phyloP scores from a whole-genome alignment of 2,888 invertebrate species.

The Papilio gigon region DNA sequence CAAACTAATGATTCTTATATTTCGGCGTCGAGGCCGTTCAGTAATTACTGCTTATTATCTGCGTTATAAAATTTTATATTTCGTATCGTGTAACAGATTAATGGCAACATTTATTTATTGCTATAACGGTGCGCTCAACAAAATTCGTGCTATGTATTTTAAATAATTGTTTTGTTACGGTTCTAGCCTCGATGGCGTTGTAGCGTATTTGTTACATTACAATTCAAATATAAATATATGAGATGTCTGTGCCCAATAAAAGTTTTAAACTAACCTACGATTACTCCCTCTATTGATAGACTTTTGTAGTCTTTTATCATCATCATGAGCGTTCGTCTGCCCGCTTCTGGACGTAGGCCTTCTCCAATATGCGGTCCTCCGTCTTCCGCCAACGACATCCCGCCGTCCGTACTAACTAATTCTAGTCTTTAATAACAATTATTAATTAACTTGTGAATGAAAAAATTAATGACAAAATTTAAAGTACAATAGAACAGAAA shows the following conservation, averaged over 20 bases:
- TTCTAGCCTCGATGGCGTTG: conserved; percentile 40
- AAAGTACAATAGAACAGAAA: not conserved
- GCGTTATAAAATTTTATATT: conserved; percentile 36
- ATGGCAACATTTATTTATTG: conserved; percentile 39
- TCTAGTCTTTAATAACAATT: too few relatives aligned
- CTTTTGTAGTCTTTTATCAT: too few relatives aligned
- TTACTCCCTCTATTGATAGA: conserved; percentile 25
- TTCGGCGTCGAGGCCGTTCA: conserved; percentile 33
- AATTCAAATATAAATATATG: conserved; percentile 42
- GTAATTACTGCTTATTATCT: conserved; percentile 33
- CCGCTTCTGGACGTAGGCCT: too few relatives aligned
- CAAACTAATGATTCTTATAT: conserved; percentile 35
- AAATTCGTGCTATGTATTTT: conserved; percentile 35
- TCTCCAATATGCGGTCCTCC: too few relatives aligned
- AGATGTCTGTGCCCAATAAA: conserved; percentile 42
- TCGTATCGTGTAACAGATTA: conserved; percentile 31
- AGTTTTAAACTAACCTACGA: conserved; percentile 31
- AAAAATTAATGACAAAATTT: not conserved
- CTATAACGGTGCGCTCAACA: conserved; percentile 33
- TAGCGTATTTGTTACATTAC: conserved; percentile 44
- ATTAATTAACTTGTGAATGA: conserved; percentile 12
- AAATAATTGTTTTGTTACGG: conserved; percentile 36
- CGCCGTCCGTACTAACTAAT: too few relatives aligned
- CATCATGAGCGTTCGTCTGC: too few relatives aligned
- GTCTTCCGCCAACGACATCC: too few relatives aligned